Percentiles rank a stretch among this genome's conserved stretches.
Conservation (phyloP, 2,797 vertebrate genomes). For the Tiaroga cobitis region DNA sequence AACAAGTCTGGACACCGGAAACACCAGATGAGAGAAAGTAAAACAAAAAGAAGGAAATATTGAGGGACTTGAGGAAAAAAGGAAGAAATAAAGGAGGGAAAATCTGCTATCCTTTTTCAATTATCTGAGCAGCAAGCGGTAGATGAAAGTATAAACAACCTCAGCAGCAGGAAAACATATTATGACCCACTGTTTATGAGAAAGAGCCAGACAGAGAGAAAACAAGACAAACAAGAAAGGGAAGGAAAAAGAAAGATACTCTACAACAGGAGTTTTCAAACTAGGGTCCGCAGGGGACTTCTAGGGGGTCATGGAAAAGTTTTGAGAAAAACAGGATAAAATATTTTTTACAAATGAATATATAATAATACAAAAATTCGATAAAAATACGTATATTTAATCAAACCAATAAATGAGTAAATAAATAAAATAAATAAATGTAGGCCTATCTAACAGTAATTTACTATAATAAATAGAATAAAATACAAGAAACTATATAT, state of each 20-base stretch:
- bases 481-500: background rate
- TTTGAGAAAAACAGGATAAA: background rate
- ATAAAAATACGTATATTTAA: conserved; percentile 22
- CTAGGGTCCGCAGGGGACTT: background rate
- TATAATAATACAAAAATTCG: background rate
- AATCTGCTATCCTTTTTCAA: conserved; percentile 69
- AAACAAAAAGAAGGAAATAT: conserved; percentile 65
- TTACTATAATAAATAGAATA: background rate
- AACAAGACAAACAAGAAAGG: conserved; percentile 31
- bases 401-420: background rate
- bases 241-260: background rate
- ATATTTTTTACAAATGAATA: background rate
- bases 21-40: conserved; percentile 59
- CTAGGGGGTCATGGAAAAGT: background rate
- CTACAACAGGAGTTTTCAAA: background rate
- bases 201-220: conserved; percentile 37
- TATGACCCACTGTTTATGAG: conserved; percentile 55
- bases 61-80: conserved; percentile 58
- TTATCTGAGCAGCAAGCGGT: conserved; percentile 58
- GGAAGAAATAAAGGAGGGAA: conserved; percentile 62
- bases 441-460: background rate
- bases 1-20: conserved; percentile 73
- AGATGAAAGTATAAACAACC: conserved; percentile 25
- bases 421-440: background rate
- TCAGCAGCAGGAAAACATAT: conserved; percentile 58